Evolutionary conservation across 2,888 invertebrate species (phyloP).

Genomic region (Heliconius hortense): DNA sequence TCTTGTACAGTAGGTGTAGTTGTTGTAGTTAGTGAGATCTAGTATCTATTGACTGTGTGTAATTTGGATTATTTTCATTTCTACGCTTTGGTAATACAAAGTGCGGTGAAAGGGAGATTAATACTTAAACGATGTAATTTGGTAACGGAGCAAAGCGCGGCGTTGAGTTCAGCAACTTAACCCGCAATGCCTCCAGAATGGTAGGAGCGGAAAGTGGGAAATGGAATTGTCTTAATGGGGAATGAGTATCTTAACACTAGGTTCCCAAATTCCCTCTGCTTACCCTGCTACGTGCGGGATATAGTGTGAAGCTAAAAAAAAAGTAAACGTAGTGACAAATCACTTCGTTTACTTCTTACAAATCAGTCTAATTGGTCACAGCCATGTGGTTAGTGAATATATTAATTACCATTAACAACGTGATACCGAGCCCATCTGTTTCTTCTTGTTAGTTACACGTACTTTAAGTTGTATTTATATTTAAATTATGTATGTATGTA

Average conservation of each 20-base stretch:
- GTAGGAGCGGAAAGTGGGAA: too few relatives aligned
- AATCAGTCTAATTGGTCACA: background rate
- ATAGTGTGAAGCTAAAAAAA: background rate
- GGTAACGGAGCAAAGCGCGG: too few relatives aligned
- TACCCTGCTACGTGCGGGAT: too few relatives aligned
- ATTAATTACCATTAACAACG: conserved; percentile 17
- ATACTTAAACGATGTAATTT: too few relatives aligned
- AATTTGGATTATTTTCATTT: background rate
- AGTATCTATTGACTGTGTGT: background rate
- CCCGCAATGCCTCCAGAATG: too few relatives aligned
- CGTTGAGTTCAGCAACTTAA: too few relatives aligned
- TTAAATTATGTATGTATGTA: background rate
- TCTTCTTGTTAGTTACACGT: conserved; percentile 12
- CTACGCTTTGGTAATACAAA: too few relatives aligned
- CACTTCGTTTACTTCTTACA: background rate
- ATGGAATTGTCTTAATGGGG: too few relatives aligned
- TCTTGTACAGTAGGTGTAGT: too few relatives aligned
- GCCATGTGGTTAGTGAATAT: conserved; percentile 20
- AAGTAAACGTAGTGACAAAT: conserved; percentile 7
- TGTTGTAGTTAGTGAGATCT: background rate
- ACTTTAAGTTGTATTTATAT: conserved; percentile 6
- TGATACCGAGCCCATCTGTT: conserved; percentile 12
- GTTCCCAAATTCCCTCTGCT: too few relatives aligned
- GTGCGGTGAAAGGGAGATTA: too few relatives aligned
- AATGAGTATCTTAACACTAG: too few relatives aligned